A percentile compares a stretch with the other conserved stretches of the same genome.
These are phyloP conservation scores for Cyprinella venusta DNA, from an alignment of 2,797 vertebrate genomes.

Conservation along the genomic window DNA sequence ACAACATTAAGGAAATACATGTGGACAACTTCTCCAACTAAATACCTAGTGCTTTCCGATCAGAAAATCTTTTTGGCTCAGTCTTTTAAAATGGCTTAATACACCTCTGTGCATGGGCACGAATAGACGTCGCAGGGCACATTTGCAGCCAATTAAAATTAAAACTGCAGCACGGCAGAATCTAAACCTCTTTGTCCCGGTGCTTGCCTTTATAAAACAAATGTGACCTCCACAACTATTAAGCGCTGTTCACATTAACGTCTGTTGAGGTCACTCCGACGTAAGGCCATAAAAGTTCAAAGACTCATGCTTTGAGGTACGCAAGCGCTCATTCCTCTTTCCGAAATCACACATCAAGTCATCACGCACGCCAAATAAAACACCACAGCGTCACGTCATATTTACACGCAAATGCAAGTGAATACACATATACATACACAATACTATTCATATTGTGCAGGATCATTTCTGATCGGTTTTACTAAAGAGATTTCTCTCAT, in stretches of 20 bases:
- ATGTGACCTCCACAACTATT: conserved; percentile 71
- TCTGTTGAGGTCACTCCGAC: conserved; percentile 81
- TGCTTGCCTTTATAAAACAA: conserved; percentile 63
- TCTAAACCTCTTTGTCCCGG: conserved; percentile 39
- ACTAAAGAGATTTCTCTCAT: conserved; percentile 11
- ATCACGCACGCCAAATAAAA: conserved; percentile 62
- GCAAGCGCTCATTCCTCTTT: conserved; percentile 74
- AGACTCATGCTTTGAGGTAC: conserved; percentile 92
- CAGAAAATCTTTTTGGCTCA: conserved; percentile 79
- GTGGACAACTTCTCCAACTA: conserved; percentile 25
- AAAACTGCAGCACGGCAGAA: conserved; percentile 19
- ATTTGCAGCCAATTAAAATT: conserved; percentile 27
- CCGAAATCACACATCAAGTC: conserved; percentile 59
- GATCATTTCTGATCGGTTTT: conserved; percentile 41
- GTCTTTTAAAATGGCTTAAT: conserved; percentile 81
- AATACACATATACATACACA: conserved; percentile 52
- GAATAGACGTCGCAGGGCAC: conserved; percentile 30
- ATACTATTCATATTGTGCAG: conserved; percentile 47
- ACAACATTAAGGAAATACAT: conserved; percentile 31
- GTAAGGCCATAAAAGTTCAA: conserved; percentile 85
- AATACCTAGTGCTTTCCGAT: conserved; percentile 23
- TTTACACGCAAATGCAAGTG: conserved; percentile 58
- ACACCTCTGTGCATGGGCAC: conserved; percentile 53
- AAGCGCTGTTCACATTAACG: conserved; percentile 70
- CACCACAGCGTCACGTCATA: conserved; percentile 53